Conservation (phyloP, 2,888 invertebrate species). For the Drosophila maculinotata region DNA sequence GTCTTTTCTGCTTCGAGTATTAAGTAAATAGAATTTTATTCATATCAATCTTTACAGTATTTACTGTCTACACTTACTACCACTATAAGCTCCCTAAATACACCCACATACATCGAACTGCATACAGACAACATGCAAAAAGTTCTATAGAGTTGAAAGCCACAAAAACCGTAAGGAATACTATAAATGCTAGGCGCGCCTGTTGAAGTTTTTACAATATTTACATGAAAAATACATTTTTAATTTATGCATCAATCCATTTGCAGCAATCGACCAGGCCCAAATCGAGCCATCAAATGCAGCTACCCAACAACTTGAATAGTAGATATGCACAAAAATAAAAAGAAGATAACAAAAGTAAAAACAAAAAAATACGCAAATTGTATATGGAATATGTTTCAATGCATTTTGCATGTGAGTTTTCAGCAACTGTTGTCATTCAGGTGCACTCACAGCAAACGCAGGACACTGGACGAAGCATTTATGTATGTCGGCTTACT, state of each 20-base stretch:
- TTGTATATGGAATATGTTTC: conserved; percentile 44
- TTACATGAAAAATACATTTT: conserved; percentile 52
- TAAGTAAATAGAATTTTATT: background rate
- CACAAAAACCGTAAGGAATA: background rate
- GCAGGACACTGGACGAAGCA: conserved; percentile 12
- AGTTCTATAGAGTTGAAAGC: background rate
- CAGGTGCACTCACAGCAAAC: conserved; percentile 41
- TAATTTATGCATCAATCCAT: conserved; percentile 68
- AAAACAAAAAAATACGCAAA: conserved; percentile 24
- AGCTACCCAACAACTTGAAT: conserved; percentile 36
- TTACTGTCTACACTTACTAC: background rate
- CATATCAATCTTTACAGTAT: background rate
- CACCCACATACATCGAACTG: background rate
- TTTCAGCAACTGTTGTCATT: conserved; percentile 65
- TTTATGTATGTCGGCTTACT: conserved; percentile 3
- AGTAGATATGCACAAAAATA: background rate
- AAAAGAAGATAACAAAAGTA: conserved; percentile 6
- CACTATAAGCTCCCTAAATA: background rate
- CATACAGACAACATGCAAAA: background rate
- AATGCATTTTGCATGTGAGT: conserved; percentile 64
- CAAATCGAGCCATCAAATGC: conserved; percentile 64
- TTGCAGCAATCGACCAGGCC: conserved; percentile 44
- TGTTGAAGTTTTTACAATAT: conserved; percentile 29
- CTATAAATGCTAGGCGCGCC: conserved; percentile 7
- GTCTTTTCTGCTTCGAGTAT: too few relatives aligned